Evolutionary conservation across 2,113 vertebrate species (phyloP).

Genomic region (Chionodraco myersi): DNA sequence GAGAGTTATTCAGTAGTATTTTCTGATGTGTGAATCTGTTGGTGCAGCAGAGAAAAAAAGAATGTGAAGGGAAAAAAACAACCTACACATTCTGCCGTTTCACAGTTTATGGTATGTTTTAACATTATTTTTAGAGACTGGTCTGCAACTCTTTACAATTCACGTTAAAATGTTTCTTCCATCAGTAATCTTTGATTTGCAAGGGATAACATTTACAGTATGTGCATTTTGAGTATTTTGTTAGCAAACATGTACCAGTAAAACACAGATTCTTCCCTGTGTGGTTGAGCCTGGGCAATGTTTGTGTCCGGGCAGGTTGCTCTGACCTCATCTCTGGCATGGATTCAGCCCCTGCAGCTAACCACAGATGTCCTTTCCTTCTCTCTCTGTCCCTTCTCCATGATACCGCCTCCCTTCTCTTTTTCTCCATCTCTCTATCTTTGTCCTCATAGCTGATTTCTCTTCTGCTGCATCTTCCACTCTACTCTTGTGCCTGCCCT

Average conservation of each 20-base stretch:
- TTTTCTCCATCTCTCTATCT: neutral
- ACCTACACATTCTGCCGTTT: neutral
- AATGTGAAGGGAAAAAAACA: neutral
- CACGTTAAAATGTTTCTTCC: neutral
- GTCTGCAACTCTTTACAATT: neutral
- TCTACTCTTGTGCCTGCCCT: neutral
- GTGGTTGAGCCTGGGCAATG: conserved; percentile 15
- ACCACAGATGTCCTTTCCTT: conserved; percentile 53
- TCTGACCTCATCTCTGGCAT: conserved; percentile 64
- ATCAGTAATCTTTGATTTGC: neutral
- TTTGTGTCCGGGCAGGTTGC: conserved; percentile 28
- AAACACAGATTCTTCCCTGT: neutral
- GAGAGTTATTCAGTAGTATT: neutral
- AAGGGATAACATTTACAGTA: no score
- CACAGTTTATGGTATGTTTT: neutral
- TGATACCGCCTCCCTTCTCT: neutral
- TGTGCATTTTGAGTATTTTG: neutral
- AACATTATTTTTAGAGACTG: neutral
- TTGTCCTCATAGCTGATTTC: neutral
- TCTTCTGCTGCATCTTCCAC: neutral
- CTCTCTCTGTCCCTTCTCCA: neutral
- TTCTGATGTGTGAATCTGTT: conserved; percentile 3
- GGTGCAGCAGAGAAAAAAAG: neutral
- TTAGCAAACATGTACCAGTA: neutral
- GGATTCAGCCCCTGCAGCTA: conserved; percentile 52